These are phyloP conservation scores for Anoplolepis gracilipes DNA, from an alignment of 1,140 invertebrate species.

Conservation along the genomic window DNA sequence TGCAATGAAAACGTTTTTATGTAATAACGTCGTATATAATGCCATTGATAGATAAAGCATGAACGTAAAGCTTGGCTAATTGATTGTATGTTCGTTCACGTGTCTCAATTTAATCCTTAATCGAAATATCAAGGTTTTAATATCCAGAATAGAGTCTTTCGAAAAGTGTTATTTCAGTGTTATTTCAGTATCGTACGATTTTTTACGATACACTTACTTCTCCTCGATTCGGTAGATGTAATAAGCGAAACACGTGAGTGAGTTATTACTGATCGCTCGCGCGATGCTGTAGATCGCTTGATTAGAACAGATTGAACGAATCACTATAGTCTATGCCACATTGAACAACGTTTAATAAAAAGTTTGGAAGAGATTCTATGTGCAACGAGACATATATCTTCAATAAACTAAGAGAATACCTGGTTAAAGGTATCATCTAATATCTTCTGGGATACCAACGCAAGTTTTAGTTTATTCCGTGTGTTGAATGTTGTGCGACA, in stretches of 20 bases:
- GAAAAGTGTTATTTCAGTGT: background rate
- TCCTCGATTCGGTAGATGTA: background rate
- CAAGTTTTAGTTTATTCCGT: background rate
- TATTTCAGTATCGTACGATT: background rate
- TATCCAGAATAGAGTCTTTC: background rate
- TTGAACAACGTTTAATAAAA: slow-evolving; percentile 42
- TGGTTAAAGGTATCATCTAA: background rate
- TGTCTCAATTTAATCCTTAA: no score
- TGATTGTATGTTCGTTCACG: slow-evolving; percentile 4
- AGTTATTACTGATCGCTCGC: slow-evolving; percentile 22
- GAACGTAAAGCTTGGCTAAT: background rate
- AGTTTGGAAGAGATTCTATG: slow-evolving; percentile 25
- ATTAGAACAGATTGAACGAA: slow-evolving; percentile 55
- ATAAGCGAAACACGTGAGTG: background rate
- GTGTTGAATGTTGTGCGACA: background rate
- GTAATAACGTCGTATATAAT: background rate
- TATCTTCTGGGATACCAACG: background rate
- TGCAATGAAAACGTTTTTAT: background rate
- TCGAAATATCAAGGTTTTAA: background rate
- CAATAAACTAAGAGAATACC: slow-evolving; percentile 1
- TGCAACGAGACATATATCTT: background rate
- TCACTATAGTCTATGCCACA: slow-evolving; percentile 19
- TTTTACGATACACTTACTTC: background rate
- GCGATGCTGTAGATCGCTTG: slow-evolving; percentile 40
- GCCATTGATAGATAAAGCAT: background rate